phyloP scores from a whole-genome alignment of 2,113 vertebrate genomes.

The Hystrix cristata region DNA sequence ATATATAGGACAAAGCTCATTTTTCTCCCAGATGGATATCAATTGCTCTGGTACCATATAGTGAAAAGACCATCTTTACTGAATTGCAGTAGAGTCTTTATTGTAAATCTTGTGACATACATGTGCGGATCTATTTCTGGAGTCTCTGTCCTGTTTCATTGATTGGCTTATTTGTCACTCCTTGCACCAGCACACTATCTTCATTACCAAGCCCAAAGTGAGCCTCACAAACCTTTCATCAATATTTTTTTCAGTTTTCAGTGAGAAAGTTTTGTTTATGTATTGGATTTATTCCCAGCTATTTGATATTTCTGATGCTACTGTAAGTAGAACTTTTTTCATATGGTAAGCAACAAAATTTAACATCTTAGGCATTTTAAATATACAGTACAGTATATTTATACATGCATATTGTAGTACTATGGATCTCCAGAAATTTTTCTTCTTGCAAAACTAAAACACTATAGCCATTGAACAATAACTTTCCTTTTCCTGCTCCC shows the following conservation, averaged over 20 bases:
- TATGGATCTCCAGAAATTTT: neutral
- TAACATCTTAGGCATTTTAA: neutral
- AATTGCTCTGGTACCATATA: neutral
- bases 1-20: neutral
- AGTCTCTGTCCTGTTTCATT: neutral
- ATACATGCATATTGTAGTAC: neutral
- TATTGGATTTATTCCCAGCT: neutral
- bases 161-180: neutral
- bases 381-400: neutral
- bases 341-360: neutral
- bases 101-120: neutral
- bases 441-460: neutral
- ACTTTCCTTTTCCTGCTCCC: neutral
- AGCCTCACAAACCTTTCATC: neutral
- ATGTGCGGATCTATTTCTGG: neutral
- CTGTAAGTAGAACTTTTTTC: neutral
- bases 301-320: slow-evolving; percentile 35
- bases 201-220: neutral
- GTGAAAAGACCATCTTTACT: neutral
- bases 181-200: neutral
- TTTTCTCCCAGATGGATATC: neutral
- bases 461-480: neutral
- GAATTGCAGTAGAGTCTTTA: neutral
- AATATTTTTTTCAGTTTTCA: neutral
- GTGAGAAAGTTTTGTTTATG: neutral